A percentile compares a stretch with the other conserved stretches of the same genome.
These are phyloP conservation scores for Diarsia mendica DNA, from an alignment of 2,888 invertebrate species.

Conservation along the genomic window DNA sequence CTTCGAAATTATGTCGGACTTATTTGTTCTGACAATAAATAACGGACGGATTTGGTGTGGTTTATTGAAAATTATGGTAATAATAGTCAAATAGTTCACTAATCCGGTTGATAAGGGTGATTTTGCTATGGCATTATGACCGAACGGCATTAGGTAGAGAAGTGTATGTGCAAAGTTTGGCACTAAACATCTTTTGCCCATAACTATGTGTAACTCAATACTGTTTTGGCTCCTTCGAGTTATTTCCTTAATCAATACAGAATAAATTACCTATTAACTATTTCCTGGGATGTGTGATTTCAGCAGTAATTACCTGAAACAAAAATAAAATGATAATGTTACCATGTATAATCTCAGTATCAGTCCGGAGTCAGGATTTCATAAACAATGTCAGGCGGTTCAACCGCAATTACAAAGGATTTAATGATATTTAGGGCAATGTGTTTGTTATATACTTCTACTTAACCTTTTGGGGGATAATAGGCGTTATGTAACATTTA, in stretches of 20 bases:
- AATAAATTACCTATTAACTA: neutral
- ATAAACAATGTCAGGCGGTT: neutral
- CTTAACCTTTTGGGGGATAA: neutral
- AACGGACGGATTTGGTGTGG: neutral
- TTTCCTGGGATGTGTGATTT: neutral
- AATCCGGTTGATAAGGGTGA: slow-evolving; percentile 18
- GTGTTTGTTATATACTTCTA: neutral
- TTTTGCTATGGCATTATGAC: neutral
- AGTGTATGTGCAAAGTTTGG: slow-evolving; percentile 20
- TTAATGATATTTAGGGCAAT: neutral
- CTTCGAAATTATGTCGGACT: neutral
- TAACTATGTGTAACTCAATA: neutral
- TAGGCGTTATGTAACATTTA: neutral
- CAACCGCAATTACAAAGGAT: neutral
- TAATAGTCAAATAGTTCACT: slow-evolving; percentile 16
- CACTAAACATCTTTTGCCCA: neutral
- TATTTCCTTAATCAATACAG: neutral
- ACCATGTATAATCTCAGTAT: neutral
- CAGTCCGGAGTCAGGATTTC: neutral
- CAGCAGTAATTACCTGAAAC: slow-evolving; percentile 38
- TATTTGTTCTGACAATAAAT: slow-evolving; percentile 14
- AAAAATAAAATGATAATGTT: slow-evolving; percentile 2
- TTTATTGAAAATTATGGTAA: slow-evolving; percentile 18
- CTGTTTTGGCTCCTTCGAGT: neutral
- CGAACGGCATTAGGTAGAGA: neutral